phyloP scores from a whole-genome alignment of 37 sponge, comb jelly and placozoan genomes.

The Haliclona indistincta region DNA sequence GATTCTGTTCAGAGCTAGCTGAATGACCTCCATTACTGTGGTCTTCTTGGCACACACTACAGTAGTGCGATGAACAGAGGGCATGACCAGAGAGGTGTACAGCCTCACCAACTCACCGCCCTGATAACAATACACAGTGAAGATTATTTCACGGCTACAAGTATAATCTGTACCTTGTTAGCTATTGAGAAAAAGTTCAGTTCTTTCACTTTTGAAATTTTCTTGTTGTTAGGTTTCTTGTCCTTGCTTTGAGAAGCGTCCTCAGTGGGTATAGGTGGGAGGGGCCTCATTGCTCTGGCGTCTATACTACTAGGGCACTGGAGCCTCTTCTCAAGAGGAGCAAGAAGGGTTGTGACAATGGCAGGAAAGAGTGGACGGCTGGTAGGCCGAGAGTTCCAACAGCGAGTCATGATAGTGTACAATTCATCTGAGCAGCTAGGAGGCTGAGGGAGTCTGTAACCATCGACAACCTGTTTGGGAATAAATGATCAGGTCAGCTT shows the following conservation, averaged over 20 bases:
- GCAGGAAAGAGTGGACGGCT: conserved; percentile 67
- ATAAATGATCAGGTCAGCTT: not conserved
- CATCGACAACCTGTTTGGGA: conserved; percentile 55
- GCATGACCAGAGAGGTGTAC: conserved; percentile 67
- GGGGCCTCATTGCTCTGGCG: not conserved
- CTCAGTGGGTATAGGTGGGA: not conserved
- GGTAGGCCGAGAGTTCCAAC: conserved; percentile 68
- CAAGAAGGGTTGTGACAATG: conserved; percentile 53
- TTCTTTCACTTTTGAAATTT: conserved; percentile 52
- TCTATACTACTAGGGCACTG: not conserved
- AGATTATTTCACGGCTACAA: too few relatives aligned
- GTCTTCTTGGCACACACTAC: conserved; percentile 60
- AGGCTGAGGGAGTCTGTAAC: conserved; percentile 81
- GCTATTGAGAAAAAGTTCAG: conserved; percentile 28
- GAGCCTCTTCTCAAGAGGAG: conserved; percentile 27
- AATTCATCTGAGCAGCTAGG: conserved; percentile 69
- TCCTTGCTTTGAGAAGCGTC: too few relatives aligned
- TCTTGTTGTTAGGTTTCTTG: not conserved
- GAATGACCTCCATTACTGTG: conserved; percentile 40
- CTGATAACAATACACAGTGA: conserved; percentile 5
- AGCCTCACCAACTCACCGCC: conserved; percentile 71
- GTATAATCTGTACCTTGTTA: too few relatives aligned
- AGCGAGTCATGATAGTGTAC: conserved; percentile 68
- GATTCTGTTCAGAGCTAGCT: conserved; percentile 53
- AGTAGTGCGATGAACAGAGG: conserved; percentile 50